phyloP scores from a whole-genome alignment of 2,113 vertebrate species.

The Lanius ludovicianus region DNA sequence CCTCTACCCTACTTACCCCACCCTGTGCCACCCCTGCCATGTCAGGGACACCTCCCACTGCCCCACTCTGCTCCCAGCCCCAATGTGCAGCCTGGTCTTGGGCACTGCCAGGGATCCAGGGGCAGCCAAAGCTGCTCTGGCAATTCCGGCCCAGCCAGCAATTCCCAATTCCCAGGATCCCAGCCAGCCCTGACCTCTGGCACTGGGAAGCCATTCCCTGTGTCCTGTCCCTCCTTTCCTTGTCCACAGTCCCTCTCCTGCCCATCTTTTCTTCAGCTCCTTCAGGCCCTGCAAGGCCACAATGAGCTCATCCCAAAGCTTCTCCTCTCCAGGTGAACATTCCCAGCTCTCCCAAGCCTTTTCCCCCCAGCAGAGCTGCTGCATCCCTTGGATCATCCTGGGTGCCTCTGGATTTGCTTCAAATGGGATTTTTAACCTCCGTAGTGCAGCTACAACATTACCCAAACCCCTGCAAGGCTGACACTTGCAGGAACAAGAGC shows the following conservation, averaged over 20 bases:
- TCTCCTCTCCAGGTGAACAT: not conserved
- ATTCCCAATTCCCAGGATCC: not conserved
- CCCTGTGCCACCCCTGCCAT: not conserved
- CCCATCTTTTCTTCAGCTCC: not conserved
- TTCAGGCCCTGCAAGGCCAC: too few species aligned
- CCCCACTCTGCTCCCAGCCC: not conserved
- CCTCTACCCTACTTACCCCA: too few species aligned
- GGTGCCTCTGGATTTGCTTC: not conserved
- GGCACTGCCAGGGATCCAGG: not conserved
- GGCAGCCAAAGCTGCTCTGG: not conserved
- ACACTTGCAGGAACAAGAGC: rapidly evolving
- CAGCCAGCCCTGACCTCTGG: not conserved
- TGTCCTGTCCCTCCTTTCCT: not conserved
- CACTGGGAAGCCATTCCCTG: not conserved
- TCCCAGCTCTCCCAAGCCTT: not conserved
- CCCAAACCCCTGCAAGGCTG: rapidly evolving
- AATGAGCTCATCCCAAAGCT: too few species aligned
- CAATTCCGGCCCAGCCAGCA: not conserved
- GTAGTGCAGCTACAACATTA: rapidly evolving
- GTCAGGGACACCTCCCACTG: not conserved
- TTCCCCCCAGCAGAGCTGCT: not conserved
- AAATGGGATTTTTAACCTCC: not conserved
- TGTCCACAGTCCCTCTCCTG: not conserved
- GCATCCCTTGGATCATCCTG: rapidly evolving
- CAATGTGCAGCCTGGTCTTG: not conserved